Evolutionary conservation across 2,888 invertebrate genomes (phyloP), one percentile per base, ranked within the genome.

Genomic region (Laothoe populi): DNA sequence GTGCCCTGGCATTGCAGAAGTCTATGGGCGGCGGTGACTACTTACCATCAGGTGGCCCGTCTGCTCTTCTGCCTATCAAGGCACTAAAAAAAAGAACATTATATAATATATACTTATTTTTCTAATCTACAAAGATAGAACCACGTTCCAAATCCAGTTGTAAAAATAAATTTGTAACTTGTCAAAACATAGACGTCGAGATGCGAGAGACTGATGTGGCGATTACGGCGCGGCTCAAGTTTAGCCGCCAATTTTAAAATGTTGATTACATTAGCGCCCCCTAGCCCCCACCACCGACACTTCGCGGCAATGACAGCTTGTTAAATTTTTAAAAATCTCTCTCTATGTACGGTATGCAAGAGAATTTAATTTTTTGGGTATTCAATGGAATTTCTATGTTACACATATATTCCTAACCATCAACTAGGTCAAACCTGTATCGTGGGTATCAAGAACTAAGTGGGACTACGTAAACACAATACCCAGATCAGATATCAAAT

Each of bases 161-260:
- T 16, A 21, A 38, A 26, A 60, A 48, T 38, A 21, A 40, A 31
- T 13, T 49, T 49, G 48, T 49, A 40, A 48, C 35, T 60, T 60
- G 48, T 60, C 48, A 19, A 60, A 60, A 26, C 38, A 26, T 40
- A 42, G 21, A 13, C 16, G 24, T 38, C 38, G 58, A 60, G 31
- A 48, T 40, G 49, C 60, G 53, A 38, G 79, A 84, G 89, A 90
- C 78, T 84, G 90, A 91, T 91, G 77, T 83, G 64, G 64, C 80
- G 86, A 88, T 88, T 87, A 87, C 82, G 73, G 66, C 71, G 23
- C 72, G 76, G 79, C 77, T 74, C 72, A 74, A 88, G 90, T 90
- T 90, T 89, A 91, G 88, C 82, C 84, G 35, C 84, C 88, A 90
- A 89, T 91, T 90, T 91, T 89, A 90, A 90, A 91, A 90, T 90